Conservation (phyloP, 2,797 vertebrate species). For the Heteromormyrus szaboi region DNA sequence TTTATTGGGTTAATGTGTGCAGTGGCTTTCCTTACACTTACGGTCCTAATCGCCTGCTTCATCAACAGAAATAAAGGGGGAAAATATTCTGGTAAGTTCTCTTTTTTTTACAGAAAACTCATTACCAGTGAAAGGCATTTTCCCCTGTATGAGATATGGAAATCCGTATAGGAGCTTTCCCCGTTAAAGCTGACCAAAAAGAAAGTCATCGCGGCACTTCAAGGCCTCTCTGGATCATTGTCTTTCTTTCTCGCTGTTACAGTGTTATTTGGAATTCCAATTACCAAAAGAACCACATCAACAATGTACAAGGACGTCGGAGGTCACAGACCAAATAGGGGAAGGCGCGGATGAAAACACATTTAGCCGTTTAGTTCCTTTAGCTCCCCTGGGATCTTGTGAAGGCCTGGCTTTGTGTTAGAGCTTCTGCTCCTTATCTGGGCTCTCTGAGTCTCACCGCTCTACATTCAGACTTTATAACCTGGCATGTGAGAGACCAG, state of each 20-base stretch:
- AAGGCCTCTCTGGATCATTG: background rate
- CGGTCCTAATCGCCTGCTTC: slow-evolving; percentile 85
- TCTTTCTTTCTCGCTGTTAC: background rate
- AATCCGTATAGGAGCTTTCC: background rate
- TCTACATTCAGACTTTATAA: slow-evolving; percentile 35
- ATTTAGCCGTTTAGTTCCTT: slow-evolving; percentile 31
- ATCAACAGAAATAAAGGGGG: slow-evolving; percentile 95
- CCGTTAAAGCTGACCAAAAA: background rate
- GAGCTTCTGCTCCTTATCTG: slow-evolving; percentile 42
- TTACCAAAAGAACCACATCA: slow-evolving; percentile 35
- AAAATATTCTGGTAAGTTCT: slow-evolving; percentile 88
- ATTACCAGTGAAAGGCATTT: background rate
- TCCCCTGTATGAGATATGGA: background rate
- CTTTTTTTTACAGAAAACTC: background rate
- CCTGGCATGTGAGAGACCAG: slow-evolving; percentile 40
- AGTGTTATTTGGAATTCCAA: slow-evolving; percentile 25
- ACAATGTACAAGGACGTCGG: slow-evolving; percentile 30
- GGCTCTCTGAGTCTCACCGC: slow-evolving; percentile 47
- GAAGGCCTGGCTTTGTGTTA: slow-evolving; percentile 33
- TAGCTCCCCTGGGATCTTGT: slow-evolving; percentile 34
- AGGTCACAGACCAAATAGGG: slow-evolving; percentile 9
- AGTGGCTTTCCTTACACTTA: slow-evolving; percentile 83
- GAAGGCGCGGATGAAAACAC: slow-evolving; percentile 39
- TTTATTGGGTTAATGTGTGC: slow-evolving; percentile 96
- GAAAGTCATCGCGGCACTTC: background rate